Base-by-base conservation (phyloP, 2,797 vertebrate genomes). In the Huso huso region DNA sequence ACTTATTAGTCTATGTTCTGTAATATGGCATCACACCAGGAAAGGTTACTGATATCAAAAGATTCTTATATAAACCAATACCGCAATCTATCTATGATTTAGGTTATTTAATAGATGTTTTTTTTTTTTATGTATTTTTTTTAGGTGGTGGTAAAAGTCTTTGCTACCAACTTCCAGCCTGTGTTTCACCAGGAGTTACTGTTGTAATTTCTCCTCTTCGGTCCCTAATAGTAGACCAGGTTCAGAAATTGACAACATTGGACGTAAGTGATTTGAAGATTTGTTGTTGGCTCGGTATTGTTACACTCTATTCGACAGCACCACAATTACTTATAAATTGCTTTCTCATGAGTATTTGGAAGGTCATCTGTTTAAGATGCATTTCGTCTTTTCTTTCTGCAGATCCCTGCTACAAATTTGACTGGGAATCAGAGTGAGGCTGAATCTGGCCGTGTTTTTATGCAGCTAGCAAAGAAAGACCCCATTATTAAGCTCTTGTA, bases 101-200 rank as follows among this genome's bases (percentile, higher is more conserved):
- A 2, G 0, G 57, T 48, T 64, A 37, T 13, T 53, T 58, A 23
- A 48, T 18, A 2, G 10, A 7, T 49, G 48, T 64, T 48, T 63
- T 66, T 50, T 69, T 9, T 2, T 1, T 69, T 11, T 1, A 18
- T 18, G 15, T 18, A 18, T 50, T 1, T 71, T 75, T 70, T 71
- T 1, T 64, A 99, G 97, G 97, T 65, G 97, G 96, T 0, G 97
- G 96, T 51, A 99, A 99, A 76, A 99, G 97, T 73, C 71, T 99
- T 69, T 99, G 97, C 83, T 99, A 99, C 80, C 97, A 99, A 84
- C 81, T 99, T 1, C 96, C 96, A 3, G 96, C 94, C 8, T 99
- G 95, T 64, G 51, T 98, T 63, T 94, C 91, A 57, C 73, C 82
- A 0, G 97, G 97, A 10, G 95, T 99, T 78, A 95, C 93, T 0